phyloP scores from a whole-genome alignment of 2,888 invertebrate genomes.

The Priocnemis perturbator region DNA sequence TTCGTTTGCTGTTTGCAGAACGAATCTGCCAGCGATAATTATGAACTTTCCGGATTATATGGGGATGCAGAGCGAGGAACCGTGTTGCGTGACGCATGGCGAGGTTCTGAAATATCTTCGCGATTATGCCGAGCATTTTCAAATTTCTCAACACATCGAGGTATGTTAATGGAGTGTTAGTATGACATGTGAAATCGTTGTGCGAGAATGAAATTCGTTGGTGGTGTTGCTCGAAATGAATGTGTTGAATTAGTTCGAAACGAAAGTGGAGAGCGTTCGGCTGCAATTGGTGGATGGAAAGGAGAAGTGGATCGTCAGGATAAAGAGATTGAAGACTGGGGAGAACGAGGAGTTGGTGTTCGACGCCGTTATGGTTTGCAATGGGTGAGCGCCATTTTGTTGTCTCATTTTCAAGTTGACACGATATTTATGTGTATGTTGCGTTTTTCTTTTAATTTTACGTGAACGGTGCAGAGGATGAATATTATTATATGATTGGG shows the following conservation, averaged over 20 bases:
- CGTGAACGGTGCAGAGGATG: too few species aligned
- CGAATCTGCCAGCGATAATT: slow-evolving; percentile 87
- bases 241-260: slow-evolving; percentile 72
- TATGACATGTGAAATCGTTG: neutral
- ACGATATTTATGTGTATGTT: too few species aligned
- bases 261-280: slow-evolving; percentile 75
- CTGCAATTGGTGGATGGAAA: neutral
- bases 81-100: slow-evolving; percentile 82
- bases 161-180: slow-evolving; percentile 70
- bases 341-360: slow-evolving; percentile 76
- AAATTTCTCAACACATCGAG: slow-evolving; percentile 80
- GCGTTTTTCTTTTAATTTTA: too few species aligned
- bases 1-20: slow-evolving; percentile 73
- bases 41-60: slow-evolving; percentile 87
- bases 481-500: too few species aligned
- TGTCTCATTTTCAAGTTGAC: too few species aligned
- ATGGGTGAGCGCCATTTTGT: slow-evolving; percentile 76
- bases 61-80: slow-evolving; percentile 77
- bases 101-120: slow-evolving; percentile 84
- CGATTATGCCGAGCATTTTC: slow-evolving; percentile 80
- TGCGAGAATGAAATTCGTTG: slow-evolving; percentile 12
- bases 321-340: slow-evolving; percentile 75
- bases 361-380: slow-evolving; percentile 83
- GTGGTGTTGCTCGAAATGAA: slow-evolving; percentile 18
- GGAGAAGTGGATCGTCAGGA: slow-evolving; percentile 76